Base-by-base conservation (phyloP, 2,888 invertebrate species). In the Drosophila pullipes region DNA sequence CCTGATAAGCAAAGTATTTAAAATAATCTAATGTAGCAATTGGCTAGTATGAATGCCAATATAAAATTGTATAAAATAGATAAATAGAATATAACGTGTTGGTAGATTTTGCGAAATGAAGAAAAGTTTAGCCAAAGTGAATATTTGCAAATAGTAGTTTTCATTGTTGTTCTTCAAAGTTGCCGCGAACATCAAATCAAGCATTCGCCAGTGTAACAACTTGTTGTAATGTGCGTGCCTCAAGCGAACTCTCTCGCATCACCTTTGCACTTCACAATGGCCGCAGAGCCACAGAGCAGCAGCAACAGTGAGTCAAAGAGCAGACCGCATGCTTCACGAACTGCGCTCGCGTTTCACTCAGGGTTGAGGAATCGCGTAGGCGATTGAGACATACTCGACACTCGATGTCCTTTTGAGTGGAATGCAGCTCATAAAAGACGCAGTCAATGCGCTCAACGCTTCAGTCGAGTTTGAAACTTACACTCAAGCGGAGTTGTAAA, bases 401-500 rank as follows among this genome's bases (percentile, higher is more conserved):
- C 37, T 54, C 60, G 25, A 44, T 39, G 47, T 39, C 28, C 10
- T 55, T 58, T 73, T 67, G 85, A 85, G 83, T 70, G 74, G 18
- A 58, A n/a, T 22, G 64, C 44, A 53, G 25, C 35, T 67, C 81
- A 88, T 87, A 87, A 92, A 92, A 92, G 90, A 74, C 78, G 83
- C 71, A 64, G 58, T 37, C 82, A 89, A 88, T 85, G 77, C 90
- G 91, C 83, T 81, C 80, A 81, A 81, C 68, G 87, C 91, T 90
- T 93, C 91, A 93, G 93, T 93, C 93, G 93, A 93, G 93, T 93
- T 93, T 92, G 91, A 92, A 92, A 93, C 93, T 93, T 93, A 91
- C 91, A 90, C 92, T 91, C 86, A 91, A 89, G 92, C 88, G 92
- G 92, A 92, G 91, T 91, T 91, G 86, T 90, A 89, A 91, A 91